phyloP scores from a whole-genome alignment of 2,113 vertebrate genomes.

The Isurus oxyrinchus region DNA sequence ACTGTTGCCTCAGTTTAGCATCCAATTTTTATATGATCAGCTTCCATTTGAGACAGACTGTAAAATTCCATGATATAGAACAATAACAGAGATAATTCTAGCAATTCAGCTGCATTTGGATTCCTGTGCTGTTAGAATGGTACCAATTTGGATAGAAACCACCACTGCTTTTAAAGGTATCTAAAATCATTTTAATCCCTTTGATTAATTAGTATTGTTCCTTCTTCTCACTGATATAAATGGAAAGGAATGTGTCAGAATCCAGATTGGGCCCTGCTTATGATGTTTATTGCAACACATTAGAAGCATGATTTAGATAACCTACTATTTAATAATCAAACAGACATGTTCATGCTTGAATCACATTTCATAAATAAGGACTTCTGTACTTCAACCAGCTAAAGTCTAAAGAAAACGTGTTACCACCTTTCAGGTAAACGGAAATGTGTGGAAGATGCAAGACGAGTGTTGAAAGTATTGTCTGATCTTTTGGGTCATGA shows the following conservation, averaged over 20 bases:
- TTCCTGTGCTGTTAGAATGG: not conserved
- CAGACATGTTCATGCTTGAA: not conserved
- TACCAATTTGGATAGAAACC: not conserved
- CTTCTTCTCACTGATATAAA: not conserved
- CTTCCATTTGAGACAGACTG: too few relatives aligned
- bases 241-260: not conserved
- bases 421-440: constrained; percentile 69
- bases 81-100: not conserved
- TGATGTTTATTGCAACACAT: not conserved
- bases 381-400: not conserved
- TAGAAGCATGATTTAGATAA: not conserved
- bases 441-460: constrained; percentile 72
- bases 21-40: too few relatives aligned
- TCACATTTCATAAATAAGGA: not conserved
- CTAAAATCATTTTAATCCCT: not conserved
- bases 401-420: not conserved
- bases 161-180: not conserved
- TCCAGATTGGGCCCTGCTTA: not conserved
- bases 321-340: not conserved
- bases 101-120: not conserved
- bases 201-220: not conserved
- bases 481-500: constrained; percentile 89
- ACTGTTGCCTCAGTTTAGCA: not conserved
- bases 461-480: constrained; percentile 77
- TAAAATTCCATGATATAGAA: not conserved